A percentile compares a stretch with the other conserved stretches of the same genome.
phyloP scores from a whole-genome alignment of 2,797 vertebrate genomes.

The Sitta carolinensis region DNA sequence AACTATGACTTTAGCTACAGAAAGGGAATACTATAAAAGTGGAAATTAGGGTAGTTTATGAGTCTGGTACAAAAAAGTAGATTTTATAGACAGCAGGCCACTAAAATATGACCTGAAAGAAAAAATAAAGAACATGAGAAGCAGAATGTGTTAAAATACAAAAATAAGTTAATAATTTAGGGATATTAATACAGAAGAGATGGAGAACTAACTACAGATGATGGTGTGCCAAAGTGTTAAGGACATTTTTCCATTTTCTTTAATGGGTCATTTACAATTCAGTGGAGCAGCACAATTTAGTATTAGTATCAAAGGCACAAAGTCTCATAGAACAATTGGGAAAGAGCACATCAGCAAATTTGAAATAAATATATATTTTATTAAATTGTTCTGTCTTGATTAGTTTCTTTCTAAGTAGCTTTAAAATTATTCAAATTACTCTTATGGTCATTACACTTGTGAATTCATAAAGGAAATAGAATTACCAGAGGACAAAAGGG shows the following conservation, averaged over 20 bases:
- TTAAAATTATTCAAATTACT: neutral
- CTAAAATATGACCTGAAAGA: neutral
- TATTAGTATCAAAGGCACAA: neutral
- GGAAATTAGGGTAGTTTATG: neutral
- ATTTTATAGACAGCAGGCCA: neutral
- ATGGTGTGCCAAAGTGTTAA: neutral
- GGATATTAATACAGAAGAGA: neutral
- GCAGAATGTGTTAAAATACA: neutral
- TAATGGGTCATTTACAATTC: neutral
- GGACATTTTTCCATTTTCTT: neutral
- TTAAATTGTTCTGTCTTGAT: neutral
- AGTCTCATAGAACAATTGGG: neutral
- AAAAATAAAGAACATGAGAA: neutral
- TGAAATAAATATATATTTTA: neutral
- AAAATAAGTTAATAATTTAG: neutral
- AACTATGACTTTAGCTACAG: neutral
- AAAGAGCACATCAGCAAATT: neutral
- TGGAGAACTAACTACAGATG: neutral
- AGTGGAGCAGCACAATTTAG: neutral
- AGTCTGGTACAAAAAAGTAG: neutral
- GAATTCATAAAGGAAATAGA: neutral
- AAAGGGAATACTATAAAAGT: neutral
- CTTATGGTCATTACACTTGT: neutral
- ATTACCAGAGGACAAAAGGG: neutral
- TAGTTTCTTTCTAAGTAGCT: neutral